Conservation (phyloP, 2,888 invertebrate genomes). For the Papilio protenor region DNA sequence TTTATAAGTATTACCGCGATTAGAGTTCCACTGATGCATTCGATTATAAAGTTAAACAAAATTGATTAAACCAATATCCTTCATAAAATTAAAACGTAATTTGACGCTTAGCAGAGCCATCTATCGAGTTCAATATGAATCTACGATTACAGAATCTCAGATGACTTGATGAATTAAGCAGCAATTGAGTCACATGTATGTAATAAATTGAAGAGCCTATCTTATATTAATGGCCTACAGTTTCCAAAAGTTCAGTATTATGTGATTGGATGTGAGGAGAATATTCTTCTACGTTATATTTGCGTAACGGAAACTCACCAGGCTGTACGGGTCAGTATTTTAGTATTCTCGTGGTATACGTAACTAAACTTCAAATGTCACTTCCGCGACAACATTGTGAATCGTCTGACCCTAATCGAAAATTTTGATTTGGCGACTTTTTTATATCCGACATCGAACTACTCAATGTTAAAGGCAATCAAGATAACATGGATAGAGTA, state of each 20-base stretch:
- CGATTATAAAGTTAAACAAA: not conserved
- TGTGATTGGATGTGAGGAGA: conserved; percentile 4
- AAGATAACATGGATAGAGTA: too few species aligned
- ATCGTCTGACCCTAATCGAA: not conserved
- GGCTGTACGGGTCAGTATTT: conserved; percentile 4
- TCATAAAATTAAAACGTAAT: not conserved
- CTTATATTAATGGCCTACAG: not conserved
- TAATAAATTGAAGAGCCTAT: not conserved
- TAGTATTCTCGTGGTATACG: conserved; percentile 12
- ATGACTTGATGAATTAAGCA: not conserved
- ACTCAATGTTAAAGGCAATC: too few species aligned
- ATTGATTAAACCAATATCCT: not conserved
- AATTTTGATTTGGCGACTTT: not conserved
- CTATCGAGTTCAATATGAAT: not conserved
- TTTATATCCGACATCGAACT: not conserved
- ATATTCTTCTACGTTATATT: conserved; percentile 2
- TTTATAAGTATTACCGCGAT: not conserved
- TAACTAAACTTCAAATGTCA: conserved; percentile 11
- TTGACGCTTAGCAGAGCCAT: not conserved
- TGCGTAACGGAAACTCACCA: not conserved
- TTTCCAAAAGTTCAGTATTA: not conserved
- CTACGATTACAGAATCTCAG: not conserved
- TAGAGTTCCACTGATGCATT: not conserved
- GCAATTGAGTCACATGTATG: too few species aligned
- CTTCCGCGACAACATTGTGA: not conserved